Conservation (phyloP, 2,113 vertebrate genomes). For the Neofelis nebulosa region DNA sequence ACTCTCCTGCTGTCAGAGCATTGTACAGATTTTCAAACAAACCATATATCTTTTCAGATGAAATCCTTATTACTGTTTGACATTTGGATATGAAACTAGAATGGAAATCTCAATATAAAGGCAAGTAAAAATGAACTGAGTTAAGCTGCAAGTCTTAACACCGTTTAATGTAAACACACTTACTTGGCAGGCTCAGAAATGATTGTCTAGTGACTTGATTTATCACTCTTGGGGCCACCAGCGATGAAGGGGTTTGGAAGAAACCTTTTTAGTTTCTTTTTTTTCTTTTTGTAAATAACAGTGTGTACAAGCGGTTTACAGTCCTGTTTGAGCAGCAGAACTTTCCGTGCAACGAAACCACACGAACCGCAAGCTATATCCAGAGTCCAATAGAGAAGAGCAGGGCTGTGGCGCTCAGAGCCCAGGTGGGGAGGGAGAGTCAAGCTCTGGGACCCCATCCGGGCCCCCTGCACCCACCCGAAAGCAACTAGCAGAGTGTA, state of each 20-base stretch:
- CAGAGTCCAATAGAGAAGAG: neutral
- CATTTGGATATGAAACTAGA: neutral
- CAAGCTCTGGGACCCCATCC: neutral
- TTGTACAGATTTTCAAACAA: conserved; percentile 35
- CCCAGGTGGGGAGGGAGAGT: neutral
- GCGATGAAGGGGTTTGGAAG: neutral
- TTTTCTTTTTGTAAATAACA: neutral
- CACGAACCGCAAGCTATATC: neutral
- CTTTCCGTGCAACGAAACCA: neutral
- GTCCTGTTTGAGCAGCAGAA: neutral
- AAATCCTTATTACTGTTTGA: conserved; percentile 41
- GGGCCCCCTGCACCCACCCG: rapidly evolving
- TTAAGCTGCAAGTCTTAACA: neutral
- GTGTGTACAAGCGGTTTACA: neutral
- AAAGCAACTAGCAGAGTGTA: neutral
- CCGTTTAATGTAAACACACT: neutral
- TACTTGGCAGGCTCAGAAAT: neutral
- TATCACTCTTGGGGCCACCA: neutral
- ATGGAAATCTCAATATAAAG: conserved; percentile 46
- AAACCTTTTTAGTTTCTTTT: neutral
- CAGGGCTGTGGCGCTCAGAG: neutral
- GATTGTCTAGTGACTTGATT: neutral
- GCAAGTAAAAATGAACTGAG: neutral
- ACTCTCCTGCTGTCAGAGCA: neutral
- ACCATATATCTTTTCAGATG: conserved; percentile 31